Evolutionary conservation across 1,140 invertebrate species (phyloP), one percentile per base, ranked within the genome.

Genomic region (Maniola jurtina): DNA sequence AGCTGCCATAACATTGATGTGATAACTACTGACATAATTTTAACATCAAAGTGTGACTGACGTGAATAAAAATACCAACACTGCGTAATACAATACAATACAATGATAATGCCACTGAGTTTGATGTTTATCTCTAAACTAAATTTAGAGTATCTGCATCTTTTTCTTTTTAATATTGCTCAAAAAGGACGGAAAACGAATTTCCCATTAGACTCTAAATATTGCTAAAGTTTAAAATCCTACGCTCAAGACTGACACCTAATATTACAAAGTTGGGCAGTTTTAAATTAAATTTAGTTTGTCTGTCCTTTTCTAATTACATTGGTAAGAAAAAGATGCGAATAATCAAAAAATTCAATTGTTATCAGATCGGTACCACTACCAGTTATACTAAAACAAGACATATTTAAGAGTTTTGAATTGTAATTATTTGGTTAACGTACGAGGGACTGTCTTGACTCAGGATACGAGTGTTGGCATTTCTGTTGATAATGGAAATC

Each of bases 361-460:
- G 25, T 4, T 4, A 25, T 25, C 25, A 25, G 25, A 25, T 25
- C 25, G 4, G 25, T 25, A 25, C 25, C n/a, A n/a, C n/a, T n/a
- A n/a, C n/a, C n/a, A n/a, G n/a, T n/a, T n/a, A n/a, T n/a, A 4
- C 25, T 25, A 25, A 25, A 25, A 25, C 25, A 25, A 2, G 25
- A 25, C 25, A 25, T 35, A 34, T 4, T 13, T 55, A 35, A 33
- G 5, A 54, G 33, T 6, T 13, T 33, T 42, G 15, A 13, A 33
- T 13, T 36, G 48, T 50, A 64, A 25, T 35, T 48, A 66, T 70
- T 56, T 34, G 67, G 7, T 52, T 25, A 9, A 78, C 79, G 58
- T 80, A 86, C 81, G 77, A 62, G 52, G 75, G 77, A 58, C 50
- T 76, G 16, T 79, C 81, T 71, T 73, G 64, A 42, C 60, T 62